phyloP scores from a whole-genome alignment of 1,140 invertebrate genomes.

The Euglossa dilemma region DNA sequence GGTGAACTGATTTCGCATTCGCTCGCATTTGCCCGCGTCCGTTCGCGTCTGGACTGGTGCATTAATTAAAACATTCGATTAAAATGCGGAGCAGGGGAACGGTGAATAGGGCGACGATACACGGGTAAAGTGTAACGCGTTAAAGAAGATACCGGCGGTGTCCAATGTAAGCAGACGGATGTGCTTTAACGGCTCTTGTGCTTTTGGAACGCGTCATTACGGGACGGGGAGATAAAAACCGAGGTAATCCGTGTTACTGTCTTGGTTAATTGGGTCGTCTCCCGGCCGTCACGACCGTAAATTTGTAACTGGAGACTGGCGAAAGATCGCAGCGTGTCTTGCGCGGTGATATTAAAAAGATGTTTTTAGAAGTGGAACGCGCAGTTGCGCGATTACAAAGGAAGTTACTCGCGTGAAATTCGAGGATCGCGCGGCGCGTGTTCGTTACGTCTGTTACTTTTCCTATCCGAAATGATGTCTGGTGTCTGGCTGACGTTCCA shows the following conservation, averaged over 20 bases:
- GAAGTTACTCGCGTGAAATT: not conserved
- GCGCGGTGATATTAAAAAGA: not conserved
- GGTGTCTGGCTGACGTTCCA: not conserved
- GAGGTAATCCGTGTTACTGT: not conserved
- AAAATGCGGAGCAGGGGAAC: not conserved
- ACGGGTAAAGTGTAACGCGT: not conserved
- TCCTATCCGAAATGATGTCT: not conserved
- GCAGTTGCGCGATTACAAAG: not conserved
- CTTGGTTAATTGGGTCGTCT: constrained; percentile 15
- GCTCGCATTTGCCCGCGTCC: not conserved
- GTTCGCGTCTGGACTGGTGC: no score
- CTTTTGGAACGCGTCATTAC: not conserved
- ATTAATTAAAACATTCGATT: constrained; percentile 5
- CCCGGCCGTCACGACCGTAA: not conserved
- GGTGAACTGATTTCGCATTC: not conserved
- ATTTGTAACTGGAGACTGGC: not conserved
- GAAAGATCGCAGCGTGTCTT: not conserved
- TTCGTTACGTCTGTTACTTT: not conserved
- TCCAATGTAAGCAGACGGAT: not conserved
- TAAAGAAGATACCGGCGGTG: not conserved
- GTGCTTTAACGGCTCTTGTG: not conserved
- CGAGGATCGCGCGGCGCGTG: not conserved
- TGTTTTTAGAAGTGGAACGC: not conserved
- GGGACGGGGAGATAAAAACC: not conserved
- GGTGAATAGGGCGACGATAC: not conserved